Base-by-base conservation (phyloP, 2,888 invertebrate genomes). In the Xestia c-nigrum region DNA sequence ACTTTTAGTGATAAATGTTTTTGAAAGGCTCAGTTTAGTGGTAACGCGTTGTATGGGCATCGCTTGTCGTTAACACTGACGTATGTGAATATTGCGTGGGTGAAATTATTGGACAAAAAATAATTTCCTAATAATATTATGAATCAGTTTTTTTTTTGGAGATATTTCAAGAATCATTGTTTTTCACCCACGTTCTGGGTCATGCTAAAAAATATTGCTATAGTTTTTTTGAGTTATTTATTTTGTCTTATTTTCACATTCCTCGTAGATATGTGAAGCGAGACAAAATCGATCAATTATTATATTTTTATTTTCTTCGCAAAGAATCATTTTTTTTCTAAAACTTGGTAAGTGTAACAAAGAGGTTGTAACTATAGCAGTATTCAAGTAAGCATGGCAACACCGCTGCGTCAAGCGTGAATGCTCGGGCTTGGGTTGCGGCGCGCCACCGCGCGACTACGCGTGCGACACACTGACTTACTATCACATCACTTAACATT, bases 371-470 rank as follows among this genome's bases (percentile, higher is more conserved):
- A 83, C 79, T 85, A 85, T 87, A 85, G 90, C 85, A 88, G 78
- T 78, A 83, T 78, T 64, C 43, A 47, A 80, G 88, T 90, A 86
- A 89, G 87, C 87, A 88, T 88, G 91, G 90, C 90, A 88, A 89
- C 92, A 92, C 93, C 90, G 89, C 93, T 92, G 90, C 95, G 96
- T 94, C 95, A 94, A 95, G 96, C 96, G 96, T 95, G 96, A 96
- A 96, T 96, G 96, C 94, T 95, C 96, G 96, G 96, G 96, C 96
- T 96, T 96, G 95, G 96, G 96, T 96, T 95, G 93, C 88, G 96
- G 96, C 92, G 91, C 90, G 88, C 89, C 71, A 73, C 73, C 76
- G 90, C 88, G 87, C 88, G 84, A 80, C 31, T 12, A 38, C 80
- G 80, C 81, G 81, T 73, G 70, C 80, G 78, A 47, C 80, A 74